A percentile compares a stretch with the other conserved stretches of the same genome.
Evolutionary conservation across 2,888 invertebrate genomes (phyloP).

Genomic region (Tetramorium bicarinatum): DNA sequence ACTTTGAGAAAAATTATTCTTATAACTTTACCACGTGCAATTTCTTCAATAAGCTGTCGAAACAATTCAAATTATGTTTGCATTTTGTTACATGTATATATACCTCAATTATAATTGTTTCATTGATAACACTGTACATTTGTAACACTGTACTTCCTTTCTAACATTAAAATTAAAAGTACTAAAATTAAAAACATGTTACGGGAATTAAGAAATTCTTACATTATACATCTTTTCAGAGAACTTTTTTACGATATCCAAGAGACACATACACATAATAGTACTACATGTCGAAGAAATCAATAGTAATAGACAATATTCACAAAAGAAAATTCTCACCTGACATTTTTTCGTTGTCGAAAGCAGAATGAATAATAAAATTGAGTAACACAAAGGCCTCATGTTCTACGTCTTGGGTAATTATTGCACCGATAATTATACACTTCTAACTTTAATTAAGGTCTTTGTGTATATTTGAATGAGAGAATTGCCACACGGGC

Average conservation of each 20-base stretch:
- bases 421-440: slow-evolving; percentile 41
- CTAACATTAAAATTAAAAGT: background rate
- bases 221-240: background rate
- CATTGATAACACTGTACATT: background rate
- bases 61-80: background rate
- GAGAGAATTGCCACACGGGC: slow-evolving; percentile 68
- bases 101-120: background rate
- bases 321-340: slow-evolving; percentile 54
- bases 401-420: slow-evolving; percentile 52
- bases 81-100: background rate
- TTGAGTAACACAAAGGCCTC: slow-evolving; percentile 57
- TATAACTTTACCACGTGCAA: background rate
- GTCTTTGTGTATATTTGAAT: slow-evolving; percentile 40
- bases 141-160: background rate
- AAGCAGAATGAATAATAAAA: slow-evolving; percentile 55
- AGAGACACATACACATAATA: background rate
- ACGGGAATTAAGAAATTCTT: background rate
- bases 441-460: slow-evolving; percentile 46
- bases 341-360: slow-evolving; percentile 55
- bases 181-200: background rate
- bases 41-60: background rate
- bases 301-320: background rate
- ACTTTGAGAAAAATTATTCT: background rate
- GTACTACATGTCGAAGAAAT: background rate
- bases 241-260: background rate